Conservation (phyloP, 1,140 invertebrate genomes). For the Chironomus striatipennis region DNA sequence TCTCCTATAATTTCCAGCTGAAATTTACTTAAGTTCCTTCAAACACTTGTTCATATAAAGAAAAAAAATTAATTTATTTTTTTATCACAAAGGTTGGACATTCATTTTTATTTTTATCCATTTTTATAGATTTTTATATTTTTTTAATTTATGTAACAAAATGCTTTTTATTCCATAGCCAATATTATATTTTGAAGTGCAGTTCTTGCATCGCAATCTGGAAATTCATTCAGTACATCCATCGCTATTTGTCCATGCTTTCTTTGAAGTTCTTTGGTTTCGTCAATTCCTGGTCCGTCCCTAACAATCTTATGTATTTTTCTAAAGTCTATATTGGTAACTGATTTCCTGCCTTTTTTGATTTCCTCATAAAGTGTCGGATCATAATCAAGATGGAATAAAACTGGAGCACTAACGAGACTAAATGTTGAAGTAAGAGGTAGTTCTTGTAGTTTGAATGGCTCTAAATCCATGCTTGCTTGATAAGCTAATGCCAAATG, state of each 20-base stretch:
- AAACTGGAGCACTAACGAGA: slow-evolving; percentile 65
- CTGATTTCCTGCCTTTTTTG: slow-evolving; percentile 53
- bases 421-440: slow-evolving; percentile 47
- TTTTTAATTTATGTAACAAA: too few species aligned
- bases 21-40: too few species aligned
- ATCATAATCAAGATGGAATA: slow-evolving; percentile 65
- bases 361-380: slow-evolving; percentile 57
- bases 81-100: too few species aligned
- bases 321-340: slow-evolving; percentile 59
- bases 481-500: slow-evolving; percentile 78
- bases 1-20: too few species aligned
- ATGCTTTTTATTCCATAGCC: slow-evolving; percentile 46
- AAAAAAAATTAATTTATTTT: too few species aligned
- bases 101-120: too few species aligned
- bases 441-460: slow-evolving; percentile 42
- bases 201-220: slow-evolving; percentile 51
- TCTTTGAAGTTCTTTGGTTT: slow-evolving; percentile 56
- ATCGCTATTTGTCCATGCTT: slow-evolving; percentile 61
- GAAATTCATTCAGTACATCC: slow-evolving; percentile 51
- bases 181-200: slow-evolving; percentile 55
- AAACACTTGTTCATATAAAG: too few species aligned
- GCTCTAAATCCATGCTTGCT: slow-evolving; percentile 52
- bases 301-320: slow-evolving; percentile 41
- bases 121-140: too few species aligned
- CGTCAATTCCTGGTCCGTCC: slow-evolving; percentile 49